These are phyloP conservation scores for Megalops atlanticus DNA, from an alignment of 2,113 vertebrate species.

Conservation along the genomic window DNA sequence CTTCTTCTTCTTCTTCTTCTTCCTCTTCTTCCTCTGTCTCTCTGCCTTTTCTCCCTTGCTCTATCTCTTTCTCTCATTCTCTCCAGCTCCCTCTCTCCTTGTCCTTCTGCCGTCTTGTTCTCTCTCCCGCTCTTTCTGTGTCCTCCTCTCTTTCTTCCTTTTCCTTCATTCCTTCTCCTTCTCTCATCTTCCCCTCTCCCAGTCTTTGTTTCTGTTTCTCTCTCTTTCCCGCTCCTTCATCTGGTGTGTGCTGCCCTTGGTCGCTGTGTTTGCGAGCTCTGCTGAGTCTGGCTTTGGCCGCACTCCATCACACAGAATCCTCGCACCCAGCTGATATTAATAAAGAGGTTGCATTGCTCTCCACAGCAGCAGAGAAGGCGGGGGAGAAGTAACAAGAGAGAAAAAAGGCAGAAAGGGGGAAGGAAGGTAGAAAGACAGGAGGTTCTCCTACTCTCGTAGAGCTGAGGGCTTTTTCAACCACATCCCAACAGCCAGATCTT, in stretches of 20 bases:
- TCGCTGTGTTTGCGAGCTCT: neutral
- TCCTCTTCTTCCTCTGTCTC: too few relatives aligned
- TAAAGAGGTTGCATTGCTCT: slow-evolving; percentile 14
- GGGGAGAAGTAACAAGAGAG: neutral
- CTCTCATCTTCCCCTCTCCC: neutral
- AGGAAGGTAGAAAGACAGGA: too few relatives aligned
- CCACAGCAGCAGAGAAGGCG: slow-evolving; percentile 1
- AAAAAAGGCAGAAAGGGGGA: too few relatives aligned
- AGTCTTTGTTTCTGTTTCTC: neutral
- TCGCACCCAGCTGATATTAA: slow-evolving; percentile 18
- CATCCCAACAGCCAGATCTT: neutral
- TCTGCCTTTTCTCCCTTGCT: too few relatives aligned
- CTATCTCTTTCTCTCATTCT: neutral
- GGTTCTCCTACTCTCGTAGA: too few relatives aligned
- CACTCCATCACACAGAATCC: neutral
- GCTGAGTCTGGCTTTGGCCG: slow-evolving; percentile 5
- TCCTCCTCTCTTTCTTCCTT: neutral
- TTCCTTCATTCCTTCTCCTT: neutral
- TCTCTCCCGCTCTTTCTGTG: neutral
- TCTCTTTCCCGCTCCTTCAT: neutral
- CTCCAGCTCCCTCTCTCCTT: slow-evolving; percentile 7
- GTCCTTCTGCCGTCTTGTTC: neutral
- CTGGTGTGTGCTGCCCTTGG: neutral
- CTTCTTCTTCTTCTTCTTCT: too few relatives aligned
- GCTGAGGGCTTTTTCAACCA: too few relatives aligned